phyloP scores from a whole-genome alignment of 2,797 vertebrate species.

The Leptoclinus maculatus region DNA sequence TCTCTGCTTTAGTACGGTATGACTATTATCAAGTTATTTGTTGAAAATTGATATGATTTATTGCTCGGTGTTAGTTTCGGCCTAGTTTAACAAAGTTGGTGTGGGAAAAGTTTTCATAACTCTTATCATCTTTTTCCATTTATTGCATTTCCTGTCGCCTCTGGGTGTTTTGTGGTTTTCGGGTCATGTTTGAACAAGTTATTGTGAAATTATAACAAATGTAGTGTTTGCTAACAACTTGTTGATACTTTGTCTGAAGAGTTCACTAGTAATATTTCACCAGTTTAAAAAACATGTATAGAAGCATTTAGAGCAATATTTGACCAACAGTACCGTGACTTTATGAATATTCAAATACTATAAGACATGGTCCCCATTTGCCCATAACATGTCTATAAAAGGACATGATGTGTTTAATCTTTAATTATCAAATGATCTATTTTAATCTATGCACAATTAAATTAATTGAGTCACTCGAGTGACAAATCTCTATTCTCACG shows the following conservation, averaged over 20 bases:
- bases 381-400: not conserved
- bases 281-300: not conserved
- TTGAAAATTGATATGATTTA: slow-evolving; percentile 71
- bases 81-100: slow-evolving; percentile 63
- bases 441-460: not conserved
- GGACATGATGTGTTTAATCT: not conserved
- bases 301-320: not conserved
- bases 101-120: slow-evolving; percentile 68
- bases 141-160: slow-evolving; percentile 59
- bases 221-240: slow-evolving; percentile 5
- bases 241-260: not conserved
- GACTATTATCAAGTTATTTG: slow-evolving; percentile 69
- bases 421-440: slow-evolving; percentile 14
- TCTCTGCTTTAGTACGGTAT: slow-evolving; percentile 46
- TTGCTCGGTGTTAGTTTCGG: slow-evolving; percentile 61
- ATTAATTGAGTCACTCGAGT: slow-evolving; percentile 18
- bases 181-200: slow-evolving; percentile 30
- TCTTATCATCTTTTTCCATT: slow-evolving; percentile 47
- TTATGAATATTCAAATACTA: not conserved
- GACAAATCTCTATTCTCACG: slow-evolving; percentile 39
- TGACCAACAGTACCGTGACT: not conserved
- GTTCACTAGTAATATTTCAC: not conserved
- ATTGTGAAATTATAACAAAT: slow-evolving; percentile 31
- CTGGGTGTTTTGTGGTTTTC: slow-evolving; percentile 30
- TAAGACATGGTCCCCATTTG: not conserved